Base-by-base conservation (phyloP, 2,797 vertebrate species). In the Sus cebifrons region DNA sequence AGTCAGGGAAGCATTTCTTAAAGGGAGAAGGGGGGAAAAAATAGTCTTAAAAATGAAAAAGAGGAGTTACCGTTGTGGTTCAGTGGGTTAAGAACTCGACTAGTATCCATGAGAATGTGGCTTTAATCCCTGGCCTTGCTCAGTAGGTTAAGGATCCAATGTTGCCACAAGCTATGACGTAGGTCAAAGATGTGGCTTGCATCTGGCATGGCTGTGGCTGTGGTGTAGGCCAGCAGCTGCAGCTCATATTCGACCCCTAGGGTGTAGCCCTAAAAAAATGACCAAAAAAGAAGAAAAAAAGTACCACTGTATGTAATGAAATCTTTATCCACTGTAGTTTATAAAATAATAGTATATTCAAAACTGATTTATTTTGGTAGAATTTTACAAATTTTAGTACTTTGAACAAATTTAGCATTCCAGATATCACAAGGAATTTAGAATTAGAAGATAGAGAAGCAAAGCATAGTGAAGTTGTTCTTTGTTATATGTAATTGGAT, bases 321-420 rank as follows among this genome's bases (percentile, higher is more conserved):
- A 58, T 73, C 60, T 58, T 52, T 87, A 0, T 86, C 32, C 16
- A 44, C 52, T 94, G 8, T 92, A 86, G 8, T 92, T 95, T 92
- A 90, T 86, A 89, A 95, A 89, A 79, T 90, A 88, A 79, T 83
- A 89, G 73, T 21, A 40, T 78, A 65, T 84, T 79, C 21, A 81
- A 82, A 96, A 93, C n/a, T 86, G 87, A 78, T 73, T 86, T 88
- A 25, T 44, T 56, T 85, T 90, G 32, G 16, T 87, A 83, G 29
- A 85, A 81, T 82, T 81, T 91, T 82, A 87, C 20, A 93, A 81
- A 90, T 94, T 86, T 92, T 17, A 91, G 15, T 97, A 84, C 65
- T 97, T 54, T 84, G 27, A 91, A 79, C 27, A 94, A 58, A 96
- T 83, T 62, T 29, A 93, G 21, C 36, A 65, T 73, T 85, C 58